phyloP scores from a whole-genome alignment of 2,113 vertebrate genomes.

The Glareola pratincola region DNA sequence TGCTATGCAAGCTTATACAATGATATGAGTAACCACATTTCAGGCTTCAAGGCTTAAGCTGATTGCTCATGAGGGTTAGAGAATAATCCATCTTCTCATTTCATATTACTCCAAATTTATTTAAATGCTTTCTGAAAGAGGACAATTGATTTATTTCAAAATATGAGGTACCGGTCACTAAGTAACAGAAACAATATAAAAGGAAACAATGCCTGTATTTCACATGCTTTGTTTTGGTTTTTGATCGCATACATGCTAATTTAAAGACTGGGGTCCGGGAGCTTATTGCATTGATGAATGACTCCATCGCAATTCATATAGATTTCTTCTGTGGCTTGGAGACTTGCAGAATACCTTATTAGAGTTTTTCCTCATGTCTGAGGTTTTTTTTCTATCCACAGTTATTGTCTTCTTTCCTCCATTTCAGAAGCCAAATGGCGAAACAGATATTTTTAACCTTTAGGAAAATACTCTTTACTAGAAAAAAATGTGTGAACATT shows the following conservation, averaged over 20 bases:
- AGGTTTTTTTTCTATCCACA: neutral
- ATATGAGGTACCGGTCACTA: neutral
- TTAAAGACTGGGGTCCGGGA: neutral
- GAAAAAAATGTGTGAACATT: neutral
- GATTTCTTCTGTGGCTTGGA: neutral
- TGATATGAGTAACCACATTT: conserved; percentile 17
- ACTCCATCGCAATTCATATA: neutral
- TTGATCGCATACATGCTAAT: neutral
- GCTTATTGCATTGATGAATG: neutral
- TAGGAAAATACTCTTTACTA: neutral
- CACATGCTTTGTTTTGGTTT: neutral
- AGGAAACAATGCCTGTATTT: neutral
- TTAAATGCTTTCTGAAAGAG: neutral
- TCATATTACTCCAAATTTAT: neutral
- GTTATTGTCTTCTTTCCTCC: neutral
- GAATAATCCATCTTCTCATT: conserved; percentile 13
- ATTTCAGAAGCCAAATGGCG: neutral
- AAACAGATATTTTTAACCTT: neutral
- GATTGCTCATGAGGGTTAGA: neutral
- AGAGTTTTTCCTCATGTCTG: neutral
- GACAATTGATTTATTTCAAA: neutral
- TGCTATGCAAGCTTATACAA: neutral
- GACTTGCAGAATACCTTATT: neutral
- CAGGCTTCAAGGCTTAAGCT: neutral
- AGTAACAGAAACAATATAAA: neutral